Conservation (phyloP, 2,888 invertebrate species). For the Drosophila incognita region DNA sequence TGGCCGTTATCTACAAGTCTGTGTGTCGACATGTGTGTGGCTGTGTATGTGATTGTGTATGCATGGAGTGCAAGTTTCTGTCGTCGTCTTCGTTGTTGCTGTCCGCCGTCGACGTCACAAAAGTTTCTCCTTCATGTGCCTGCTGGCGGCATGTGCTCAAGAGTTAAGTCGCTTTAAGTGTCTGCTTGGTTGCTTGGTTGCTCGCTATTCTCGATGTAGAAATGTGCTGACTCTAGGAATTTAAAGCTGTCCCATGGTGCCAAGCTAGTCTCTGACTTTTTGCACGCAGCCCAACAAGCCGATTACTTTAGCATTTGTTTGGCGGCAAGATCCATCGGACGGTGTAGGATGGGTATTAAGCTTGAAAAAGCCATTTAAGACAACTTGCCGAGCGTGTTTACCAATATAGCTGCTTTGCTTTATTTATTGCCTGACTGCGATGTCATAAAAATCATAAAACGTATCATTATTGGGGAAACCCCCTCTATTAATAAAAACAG, state of each 20-base stretch:
- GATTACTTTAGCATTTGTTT: slow-evolving; percentile 79
- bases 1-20: slow-evolving; percentile 9
- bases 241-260: slow-evolving; percentile 75
- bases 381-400: slow-evolving; percentile 42
- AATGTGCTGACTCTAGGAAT: slow-evolving; percentile 71
- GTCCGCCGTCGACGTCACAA: slow-evolving; percentile 60
- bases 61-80: slow-evolving; percentile 69
- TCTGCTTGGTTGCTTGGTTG: slow-evolving; percentile 13
- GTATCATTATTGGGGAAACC: slow-evolving; percentile 65
- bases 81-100: slow-evolving; percentile 76
- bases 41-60: slow-evolving; percentile 21
- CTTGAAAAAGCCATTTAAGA: slow-evolving; percentile 56
- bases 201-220: slow-evolving; percentile 27
- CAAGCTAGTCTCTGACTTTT: slow-evolving; percentile 75
- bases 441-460: slow-evolving; percentile 75
- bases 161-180: slow-evolving; percentile 77
- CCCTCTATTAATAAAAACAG: slow-evolving; percentile 32
- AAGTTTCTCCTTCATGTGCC: slow-evolving; percentile 76
- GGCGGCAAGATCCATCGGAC: slow-evolving; percentile 37
- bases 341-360: slow-evolving; percentile 11
- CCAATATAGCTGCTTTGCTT: slow-evolving; percentile 40
- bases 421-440: slow-evolving; percentile 69
- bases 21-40: slow-evolving; percentile 17
- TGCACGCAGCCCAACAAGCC: slow-evolving; percentile 57
- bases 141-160: slow-evolving; percentile 80